These are phyloP conservation scores for Cynaeus angustus DNA, from an alignment of 2,888 invertebrate species.

Conservation along the genomic window DNA sequence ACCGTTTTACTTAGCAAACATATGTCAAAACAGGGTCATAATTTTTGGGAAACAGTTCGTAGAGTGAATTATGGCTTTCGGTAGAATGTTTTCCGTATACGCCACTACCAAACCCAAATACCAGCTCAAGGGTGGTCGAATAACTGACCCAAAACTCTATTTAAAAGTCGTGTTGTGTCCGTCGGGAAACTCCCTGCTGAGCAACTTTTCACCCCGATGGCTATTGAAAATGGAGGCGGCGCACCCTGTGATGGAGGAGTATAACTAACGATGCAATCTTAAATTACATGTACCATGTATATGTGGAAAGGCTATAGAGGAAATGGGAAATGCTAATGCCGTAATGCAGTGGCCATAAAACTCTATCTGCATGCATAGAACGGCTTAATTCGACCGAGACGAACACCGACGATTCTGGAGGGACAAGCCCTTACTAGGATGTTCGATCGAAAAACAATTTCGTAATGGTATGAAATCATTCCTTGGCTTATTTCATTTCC, in stretches of 20 bases:
- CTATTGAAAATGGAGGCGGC: slow-evolving; percentile 54
- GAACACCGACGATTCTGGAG: slow-evolving; percentile 31
- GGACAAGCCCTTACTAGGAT: slow-evolving; percentile 27
- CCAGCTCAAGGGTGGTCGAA: slow-evolving; percentile 44
- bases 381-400: slow-evolving; percentile 57
- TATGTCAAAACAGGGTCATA: slow-evolving; percentile 49
- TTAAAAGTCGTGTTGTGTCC: slow-evolving; percentile 58
- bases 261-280: slow-evolving; percentile 61
- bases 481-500: neutral
- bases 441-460: slow-evolving; percentile 36
- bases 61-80: slow-evolving; percentile 38
- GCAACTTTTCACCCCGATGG: slow-evolving; percentile 59
- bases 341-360: slow-evolving; percentile 61
- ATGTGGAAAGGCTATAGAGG: slow-evolving; percentile 59
- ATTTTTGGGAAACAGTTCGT: slow-evolving; percentile 36
- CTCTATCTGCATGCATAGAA: slow-evolving; percentile 60
- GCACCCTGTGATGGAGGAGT: slow-evolving; percentile 50
- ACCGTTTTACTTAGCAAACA: slow-evolving; percentile 43
- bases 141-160: slow-evolving; percentile 56
- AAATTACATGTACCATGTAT: slow-evolving; percentile 60
- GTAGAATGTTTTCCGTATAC: slow-evolving; percentile 42
- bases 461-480: slow-evolving; percentile 22
- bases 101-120: slow-evolving; percentile 28
- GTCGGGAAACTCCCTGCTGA: slow-evolving; percentile 56
- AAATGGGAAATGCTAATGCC: slow-evolving; percentile 63